Percentiles rank a stretch among this genome's conserved stretches.
Evolutionary conservation across 2,888 invertebrate genomes (phyloP).

Genomic region (Merodon equestris): DNA sequence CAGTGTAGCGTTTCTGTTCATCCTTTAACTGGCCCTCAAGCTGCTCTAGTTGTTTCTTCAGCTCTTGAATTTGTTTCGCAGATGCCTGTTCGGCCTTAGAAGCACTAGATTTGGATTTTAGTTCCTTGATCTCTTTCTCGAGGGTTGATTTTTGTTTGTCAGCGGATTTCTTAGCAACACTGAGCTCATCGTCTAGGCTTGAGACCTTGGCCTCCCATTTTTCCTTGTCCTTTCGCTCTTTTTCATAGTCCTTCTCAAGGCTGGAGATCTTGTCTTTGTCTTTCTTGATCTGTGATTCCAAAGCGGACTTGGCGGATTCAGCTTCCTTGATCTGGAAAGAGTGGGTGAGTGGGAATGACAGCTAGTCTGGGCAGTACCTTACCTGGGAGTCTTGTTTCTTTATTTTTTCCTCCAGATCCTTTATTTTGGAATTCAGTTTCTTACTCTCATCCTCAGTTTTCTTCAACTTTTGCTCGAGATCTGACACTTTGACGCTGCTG

Average conservation of each 20-base stretch:
- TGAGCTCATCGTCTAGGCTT: slow-evolving; percentile 82
- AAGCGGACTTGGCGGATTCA: slow-evolving; percentile 78
- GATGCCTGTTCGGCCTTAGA: slow-evolving; percentile 83
- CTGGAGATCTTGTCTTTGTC: slow-evolving; percentile 79
- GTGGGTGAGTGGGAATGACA: neutral
- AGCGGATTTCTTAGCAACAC: slow-evolving; percentile 82
- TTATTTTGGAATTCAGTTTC: slow-evolving; percentile 81
- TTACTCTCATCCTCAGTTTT: slow-evolving; percentile 85
- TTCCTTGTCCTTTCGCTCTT: slow-evolving; percentile 82
- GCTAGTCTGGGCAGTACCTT: slow-evolving; percentile 38
- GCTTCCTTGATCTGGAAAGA: slow-evolving; percentile 78
- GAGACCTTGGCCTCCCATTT: slow-evolving; percentile 83
- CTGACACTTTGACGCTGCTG: slow-evolving; percentile 82
- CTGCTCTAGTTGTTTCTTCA: slow-evolving; percentile 80
- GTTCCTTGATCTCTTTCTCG: slow-evolving; percentile 87
- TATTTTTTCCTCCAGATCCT: slow-evolving; percentile 79
- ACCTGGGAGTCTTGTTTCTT: slow-evolving; percentile 79
- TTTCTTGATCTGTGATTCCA: slow-evolving; percentile 80
- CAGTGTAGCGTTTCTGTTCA: slow-evolving; percentile 87
- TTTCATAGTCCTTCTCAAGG: slow-evolving; percentile 84
- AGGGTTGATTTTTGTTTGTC: slow-evolving; percentile 84
- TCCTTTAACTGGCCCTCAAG: slow-evolving; percentile 84
- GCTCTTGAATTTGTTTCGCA: slow-evolving; percentile 84
- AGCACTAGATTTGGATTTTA: slow-evolving; percentile 83
- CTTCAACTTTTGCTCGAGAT: slow-evolving; percentile 84